phyloP scores from a whole-genome alignment of 2,888 invertebrate genomes.

The Cloeon dipterum region DNA sequence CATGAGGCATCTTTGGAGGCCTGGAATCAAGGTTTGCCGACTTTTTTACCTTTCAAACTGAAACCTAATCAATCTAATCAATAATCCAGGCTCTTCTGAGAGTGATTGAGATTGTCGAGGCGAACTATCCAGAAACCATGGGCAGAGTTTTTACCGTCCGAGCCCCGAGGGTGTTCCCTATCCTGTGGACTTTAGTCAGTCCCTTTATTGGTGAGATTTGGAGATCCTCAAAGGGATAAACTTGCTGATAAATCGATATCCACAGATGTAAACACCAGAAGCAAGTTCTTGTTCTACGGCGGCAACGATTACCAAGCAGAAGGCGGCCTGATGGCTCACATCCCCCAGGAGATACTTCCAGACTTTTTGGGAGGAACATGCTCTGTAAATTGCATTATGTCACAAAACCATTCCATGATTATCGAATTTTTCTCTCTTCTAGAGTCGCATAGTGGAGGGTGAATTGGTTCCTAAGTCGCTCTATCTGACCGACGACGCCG shows the following conservation, averaged over 20 bases:
- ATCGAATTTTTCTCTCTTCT: constrained; percentile 6
- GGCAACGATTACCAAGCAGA: constrained; percentile 64
- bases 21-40: constrained; percentile 43
- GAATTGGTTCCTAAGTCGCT: constrained; percentile 71
- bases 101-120: constrained; percentile 68
- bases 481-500: constrained; percentile 36
- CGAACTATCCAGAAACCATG: constrained; percentile 90
- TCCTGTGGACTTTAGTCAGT: constrained; percentile 84
- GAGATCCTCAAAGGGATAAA: not conserved
- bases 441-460: constrained; percentile 69
- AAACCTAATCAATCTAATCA: not conserved
- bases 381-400: constrained; percentile 31
- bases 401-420: not conserved
- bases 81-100: constrained; percentile 21
- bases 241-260: too few species aligned
- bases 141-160: constrained; percentile 72
- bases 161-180: constrained; percentile 84
- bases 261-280: constrained; percentile 73
- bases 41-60: not conserved
- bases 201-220: constrained; percentile 57
- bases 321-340: constrained; percentile 66
- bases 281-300: constrained; percentile 79
- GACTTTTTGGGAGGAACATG: constrained; percentile 82
- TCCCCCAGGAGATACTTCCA: constrained; percentile 64
- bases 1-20: constrained; percentile 89